Percentiles rank a stretch among this genome's conserved stretches.
Conservation (phyloP, 2,888 invertebrate species). For the Amiota minor region DNA sequence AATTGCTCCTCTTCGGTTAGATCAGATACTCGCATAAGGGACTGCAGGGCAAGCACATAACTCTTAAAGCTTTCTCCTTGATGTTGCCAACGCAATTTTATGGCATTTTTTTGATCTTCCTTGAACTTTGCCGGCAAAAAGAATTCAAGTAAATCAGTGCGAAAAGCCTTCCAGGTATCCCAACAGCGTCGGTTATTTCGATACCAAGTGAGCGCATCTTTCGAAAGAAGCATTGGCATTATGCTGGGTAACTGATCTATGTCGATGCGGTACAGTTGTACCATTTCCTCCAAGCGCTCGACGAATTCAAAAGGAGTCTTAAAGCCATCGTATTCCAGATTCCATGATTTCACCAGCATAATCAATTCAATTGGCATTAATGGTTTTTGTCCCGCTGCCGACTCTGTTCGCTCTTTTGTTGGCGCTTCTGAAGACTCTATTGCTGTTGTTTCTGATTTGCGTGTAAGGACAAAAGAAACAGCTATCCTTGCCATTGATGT, state of each 20-base stretch:
- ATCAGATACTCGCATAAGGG: constrained; percentile 26
- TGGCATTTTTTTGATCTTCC: background rate
- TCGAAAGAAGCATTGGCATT: constrained; percentile 23
- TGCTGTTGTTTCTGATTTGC: background rate
- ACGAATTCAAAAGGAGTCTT: constrained; percentile 19
- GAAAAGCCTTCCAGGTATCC: constrained; percentile 14
- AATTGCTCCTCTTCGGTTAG: constrained; percentile 4
- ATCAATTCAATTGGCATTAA: background rate
- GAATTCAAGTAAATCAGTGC: constrained; percentile 17
- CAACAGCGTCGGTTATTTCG: constrained; percentile 21
- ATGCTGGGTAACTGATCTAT: constrained; percentile 3
- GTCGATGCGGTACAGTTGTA: background rate
- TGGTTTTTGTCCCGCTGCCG: background rate
- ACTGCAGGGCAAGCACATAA: constrained; percentile 16
- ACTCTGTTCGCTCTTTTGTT: background rate
- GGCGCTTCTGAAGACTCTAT: background rate
- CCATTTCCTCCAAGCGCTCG: constrained; percentile 25
- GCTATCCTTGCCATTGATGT: too few species aligned
- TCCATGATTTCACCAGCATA: background rate
- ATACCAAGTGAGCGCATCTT: constrained; percentile 24
- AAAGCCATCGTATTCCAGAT: constrained; percentile 6
- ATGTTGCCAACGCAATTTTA: constrained; percentile 3
- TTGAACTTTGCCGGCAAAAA: constrained; percentile 19
- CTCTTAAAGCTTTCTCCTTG: constrained; percentile 24
- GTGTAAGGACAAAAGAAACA: too few species aligned